Conservation (phyloP, 2,797 vertebrate species). For the Xiphorhynchus erythropygius region DNA sequence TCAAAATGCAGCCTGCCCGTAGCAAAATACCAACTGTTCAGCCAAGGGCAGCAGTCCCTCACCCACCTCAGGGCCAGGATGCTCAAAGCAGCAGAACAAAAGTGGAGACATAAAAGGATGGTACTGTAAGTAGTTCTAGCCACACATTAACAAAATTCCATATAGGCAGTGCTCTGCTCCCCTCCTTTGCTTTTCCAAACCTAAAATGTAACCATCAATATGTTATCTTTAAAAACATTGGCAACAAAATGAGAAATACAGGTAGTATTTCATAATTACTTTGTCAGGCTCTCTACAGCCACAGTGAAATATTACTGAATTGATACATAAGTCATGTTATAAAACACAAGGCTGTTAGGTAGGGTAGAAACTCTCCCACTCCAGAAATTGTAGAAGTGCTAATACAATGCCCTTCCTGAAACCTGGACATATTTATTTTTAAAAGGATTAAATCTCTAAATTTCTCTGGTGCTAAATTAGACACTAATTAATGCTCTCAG, state of each 20-base stretch:
- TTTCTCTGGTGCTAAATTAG: not conserved
- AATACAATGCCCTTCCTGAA: not conserved
- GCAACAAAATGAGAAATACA: not conserved
- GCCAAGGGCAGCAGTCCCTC: not conserved
- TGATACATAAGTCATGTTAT: not conserved
- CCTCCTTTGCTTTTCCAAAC: not conserved
- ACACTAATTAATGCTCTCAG: not conserved
- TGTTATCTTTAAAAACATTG: not conserved
- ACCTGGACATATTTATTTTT: not conserved
- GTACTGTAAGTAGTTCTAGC: not conserved
- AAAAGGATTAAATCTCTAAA: not conserved
- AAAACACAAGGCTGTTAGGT: not conserved
- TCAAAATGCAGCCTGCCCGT: not conserved
- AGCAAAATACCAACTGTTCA: not conserved
- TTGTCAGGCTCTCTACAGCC: not conserved
- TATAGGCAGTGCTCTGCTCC: not conserved
- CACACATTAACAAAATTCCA: not conserved
- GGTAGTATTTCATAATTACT: not conserved
- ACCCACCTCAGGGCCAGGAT: not conserved
- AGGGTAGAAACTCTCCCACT: not conserved
- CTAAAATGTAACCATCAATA: not conserved
- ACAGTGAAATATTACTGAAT: not conserved
- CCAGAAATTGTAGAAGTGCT: not conserved
- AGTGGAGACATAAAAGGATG: not conserved
- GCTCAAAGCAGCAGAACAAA: not conserved